Evolutionary conservation across 2,113 vertebrate species (phyloP).

Genomic region (Argyrosomus japonicus): DNA sequence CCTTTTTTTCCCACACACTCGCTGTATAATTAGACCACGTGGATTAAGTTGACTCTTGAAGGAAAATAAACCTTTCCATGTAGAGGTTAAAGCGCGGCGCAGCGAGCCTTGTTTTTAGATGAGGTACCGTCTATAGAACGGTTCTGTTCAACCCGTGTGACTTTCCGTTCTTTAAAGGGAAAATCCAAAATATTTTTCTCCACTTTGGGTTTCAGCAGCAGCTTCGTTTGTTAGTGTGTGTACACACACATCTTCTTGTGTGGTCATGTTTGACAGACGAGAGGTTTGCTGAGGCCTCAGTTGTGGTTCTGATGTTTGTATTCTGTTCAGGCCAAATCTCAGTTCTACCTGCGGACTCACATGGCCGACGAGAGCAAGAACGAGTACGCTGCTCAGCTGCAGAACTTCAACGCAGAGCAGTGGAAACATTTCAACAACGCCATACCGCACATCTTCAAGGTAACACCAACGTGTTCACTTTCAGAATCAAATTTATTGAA

Average conservation of each 20-base stretch:
- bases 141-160: neutral
- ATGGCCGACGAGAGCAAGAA: constrained; percentile 99
- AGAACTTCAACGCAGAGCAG: constrained; percentile 96
- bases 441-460: constrained; percentile 98
- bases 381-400: constrained; percentile 97
- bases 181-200: neutral
- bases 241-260: neutral
- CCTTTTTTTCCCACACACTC: constrained; percentile 20
- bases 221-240: neutral
- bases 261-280: neutral
- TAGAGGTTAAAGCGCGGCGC: constrained; percentile 15
- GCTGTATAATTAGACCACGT: constrained; percentile 51
- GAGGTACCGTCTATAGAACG: constrained; percentile 1
- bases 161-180: neutral
- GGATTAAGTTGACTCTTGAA: constrained; percentile 22
- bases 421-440: constrained; percentile 97
- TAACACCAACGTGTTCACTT: constrained; percentile 56
- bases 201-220: neutral
- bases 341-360: constrained; percentile 94
- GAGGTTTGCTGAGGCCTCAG: neutral
- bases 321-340: constrained; percentile 90
- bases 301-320: neutral
- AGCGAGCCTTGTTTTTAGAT: constrained; percentile 23
- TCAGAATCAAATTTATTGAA: too few relatives aligned
- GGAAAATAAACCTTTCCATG: constrained; percentile 53